phyloP scores from a whole-genome alignment of 2,797 vertebrate species.

The Coreius guichenoti region DNA sequence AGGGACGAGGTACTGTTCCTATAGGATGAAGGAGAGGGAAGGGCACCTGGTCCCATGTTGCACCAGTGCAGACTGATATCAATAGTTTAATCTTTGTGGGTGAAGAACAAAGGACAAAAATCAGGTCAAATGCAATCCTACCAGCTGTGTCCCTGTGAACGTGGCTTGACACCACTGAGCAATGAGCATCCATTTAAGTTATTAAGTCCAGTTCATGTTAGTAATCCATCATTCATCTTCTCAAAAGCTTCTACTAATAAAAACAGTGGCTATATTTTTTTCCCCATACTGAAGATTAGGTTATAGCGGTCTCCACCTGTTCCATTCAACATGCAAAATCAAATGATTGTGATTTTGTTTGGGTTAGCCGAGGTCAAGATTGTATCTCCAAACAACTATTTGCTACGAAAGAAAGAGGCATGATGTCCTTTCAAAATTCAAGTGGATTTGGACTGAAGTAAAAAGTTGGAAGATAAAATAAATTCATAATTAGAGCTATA shows the following conservation, averaged over 20 bases:
- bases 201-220: conserved; percentile 54
- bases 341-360: conserved; percentile 8
- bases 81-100: background rate
- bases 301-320: background rate
- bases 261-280: background rate
- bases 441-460: background rate
- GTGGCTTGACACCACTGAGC: conserved; percentile 41
- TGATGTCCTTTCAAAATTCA: conserved; percentile 1
- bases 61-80: conserved; percentile 11
- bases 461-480: background rate
- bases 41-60: conserved; percentile 27
- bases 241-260: conserved; percentile 28
- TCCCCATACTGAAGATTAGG: background rate
- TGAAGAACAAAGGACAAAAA: conserved; percentile 36
- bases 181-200: conserved; percentile 59
- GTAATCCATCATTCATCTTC: conserved; percentile 56
- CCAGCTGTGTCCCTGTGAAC: conserved; percentile 33
- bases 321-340: background rate
- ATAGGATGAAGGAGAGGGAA: conserved; percentile 33
- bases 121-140: conserved; percentile 3
- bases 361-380: background rate
- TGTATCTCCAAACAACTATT: background rate
- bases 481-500: background rate
- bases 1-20: conserved; percentile 36
- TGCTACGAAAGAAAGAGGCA: background rate